Evolutionary conservation across 2,888 invertebrate genomes (phyloP).

Genomic region (Cosmia trapezina): DNA sequence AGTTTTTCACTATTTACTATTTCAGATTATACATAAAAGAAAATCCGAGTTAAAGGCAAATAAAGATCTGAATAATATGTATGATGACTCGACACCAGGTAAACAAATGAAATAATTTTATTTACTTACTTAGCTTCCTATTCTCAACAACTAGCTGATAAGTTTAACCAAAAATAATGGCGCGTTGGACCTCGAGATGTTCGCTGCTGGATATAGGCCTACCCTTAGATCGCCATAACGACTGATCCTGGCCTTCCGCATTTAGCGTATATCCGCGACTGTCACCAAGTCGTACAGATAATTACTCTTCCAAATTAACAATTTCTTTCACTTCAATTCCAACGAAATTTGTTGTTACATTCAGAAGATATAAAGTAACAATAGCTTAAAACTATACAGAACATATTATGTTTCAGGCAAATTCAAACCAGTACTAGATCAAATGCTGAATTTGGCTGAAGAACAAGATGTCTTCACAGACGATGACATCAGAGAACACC

Average conservation of each 20-base stretch:
- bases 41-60: conserved; percentile 26
- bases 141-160: neutral
- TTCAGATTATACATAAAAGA: conserved; percentile 36
- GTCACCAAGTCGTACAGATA: no score
- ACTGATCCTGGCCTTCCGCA: neutral
- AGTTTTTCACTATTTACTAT: neutral
- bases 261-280: neutral
- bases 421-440: conserved; percentile 41
- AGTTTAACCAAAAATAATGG: neutral
- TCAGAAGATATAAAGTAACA: no score
- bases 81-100: conserved; percentile 11
- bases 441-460: conserved; percentile 32
- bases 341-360: no score
- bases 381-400: no score
- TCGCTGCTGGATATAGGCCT: neutral
- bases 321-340: no score
- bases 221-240: neutral
- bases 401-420: conserved; percentile 28
- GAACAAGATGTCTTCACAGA: conserved; percentile 33
- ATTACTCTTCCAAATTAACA: no score
- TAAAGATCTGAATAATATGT: neutral
- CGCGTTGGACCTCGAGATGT: neutral
- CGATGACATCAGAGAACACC: conserved; percentile 39
- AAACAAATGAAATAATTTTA: neutral
- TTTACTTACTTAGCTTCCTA: neutral